Evolutionary conservation across 2,113 vertebrate genomes (phyloP).

Genomic region (Morone saxatilis): DNA sequence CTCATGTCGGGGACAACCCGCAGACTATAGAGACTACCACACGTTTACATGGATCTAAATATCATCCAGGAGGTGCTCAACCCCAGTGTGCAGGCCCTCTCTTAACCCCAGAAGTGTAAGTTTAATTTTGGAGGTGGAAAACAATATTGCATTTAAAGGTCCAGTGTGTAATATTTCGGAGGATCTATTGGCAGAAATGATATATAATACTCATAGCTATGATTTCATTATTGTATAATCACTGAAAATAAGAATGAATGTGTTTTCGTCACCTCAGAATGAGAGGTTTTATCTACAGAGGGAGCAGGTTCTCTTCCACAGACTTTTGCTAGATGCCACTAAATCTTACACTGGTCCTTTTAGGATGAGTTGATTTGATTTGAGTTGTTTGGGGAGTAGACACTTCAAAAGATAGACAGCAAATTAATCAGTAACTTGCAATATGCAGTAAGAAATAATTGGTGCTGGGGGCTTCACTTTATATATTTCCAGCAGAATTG

Average conservation of each 20-base stretch:
- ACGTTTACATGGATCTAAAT: constrained; percentile 20
- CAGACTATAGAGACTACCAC: not conserved
- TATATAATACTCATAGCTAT: too few relatives aligned
- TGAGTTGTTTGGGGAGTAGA: not conserved
- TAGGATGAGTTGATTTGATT: not conserved
- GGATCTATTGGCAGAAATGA: too few relatives aligned
- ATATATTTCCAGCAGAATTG: not conserved
- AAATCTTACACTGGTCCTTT: too few relatives aligned
- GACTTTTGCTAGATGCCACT: too few relatives aligned
- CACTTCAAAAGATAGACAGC: not conserved
- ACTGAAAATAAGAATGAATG: too few relatives aligned
- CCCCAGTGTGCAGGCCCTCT: not conserved
- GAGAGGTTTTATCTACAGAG: too few relatives aligned
- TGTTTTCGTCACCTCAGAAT: too few relatives aligned
- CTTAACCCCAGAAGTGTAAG: not conserved
- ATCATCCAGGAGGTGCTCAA: not conserved
- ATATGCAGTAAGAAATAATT: not conserved
- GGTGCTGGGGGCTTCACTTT: not conserved
- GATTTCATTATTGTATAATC: too few relatives aligned
- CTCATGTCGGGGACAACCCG: not conserved
- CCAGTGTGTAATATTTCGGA: too few relatives aligned
- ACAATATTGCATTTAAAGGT: too few relatives aligned
- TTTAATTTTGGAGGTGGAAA: not conserved
- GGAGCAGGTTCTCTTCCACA: too few relatives aligned
- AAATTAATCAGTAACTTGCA: not conserved